These are phyloP conservation scores for Tetropium fuscum DNA, from an alignment of 2,888 invertebrate species.

Conservation along the genomic window DNA sequence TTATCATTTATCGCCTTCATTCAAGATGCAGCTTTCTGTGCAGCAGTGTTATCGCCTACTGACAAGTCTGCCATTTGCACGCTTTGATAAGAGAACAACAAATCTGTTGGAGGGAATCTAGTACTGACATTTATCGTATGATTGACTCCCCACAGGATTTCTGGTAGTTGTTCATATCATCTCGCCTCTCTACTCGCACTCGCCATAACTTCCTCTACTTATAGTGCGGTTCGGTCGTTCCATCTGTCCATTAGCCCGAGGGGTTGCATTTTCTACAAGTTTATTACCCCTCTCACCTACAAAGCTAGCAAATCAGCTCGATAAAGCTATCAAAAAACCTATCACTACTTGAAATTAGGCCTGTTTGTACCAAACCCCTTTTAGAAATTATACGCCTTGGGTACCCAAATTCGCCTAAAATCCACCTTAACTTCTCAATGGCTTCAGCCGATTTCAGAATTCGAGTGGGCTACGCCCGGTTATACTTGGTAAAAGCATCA, in stretches of 20 bases:
- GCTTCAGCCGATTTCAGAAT: background rate
- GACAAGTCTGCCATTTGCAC: constrained; percentile 32
- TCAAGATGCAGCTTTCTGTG: background rate
- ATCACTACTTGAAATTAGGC: too few species aligned
- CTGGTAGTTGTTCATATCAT: constrained; percentile 49
- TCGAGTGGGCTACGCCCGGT: background rate
- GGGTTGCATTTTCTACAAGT: background rate
- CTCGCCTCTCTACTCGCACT: constrained; percentile 42
- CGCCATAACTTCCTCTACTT: constrained; percentile 44
- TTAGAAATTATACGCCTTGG: too few species aligned
- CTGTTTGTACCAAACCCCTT: too few species aligned
- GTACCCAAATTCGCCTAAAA: constrained; percentile 30
- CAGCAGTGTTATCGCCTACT: background rate
- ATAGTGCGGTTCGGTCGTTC: constrained; percentile 51
- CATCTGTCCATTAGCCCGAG: constrained; percentile 36
- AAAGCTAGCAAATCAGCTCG: too few species aligned
- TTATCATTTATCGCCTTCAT: constrained; percentile 21
- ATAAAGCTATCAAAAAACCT: too few species aligned
- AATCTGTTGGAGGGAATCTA: constrained; percentile 23
- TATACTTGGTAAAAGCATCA: too few species aligned
- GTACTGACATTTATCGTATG: constrained; percentile 28
- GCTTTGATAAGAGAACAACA: constrained; percentile 43
- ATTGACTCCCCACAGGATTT: constrained; percentile 49
- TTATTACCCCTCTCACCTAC: too few species aligned
- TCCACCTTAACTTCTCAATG: constrained; percentile 33